phyloP scores from a whole-genome alignment of 64 coral and sea anemone genomes.

The Pocillopora damicornis region DNA sequence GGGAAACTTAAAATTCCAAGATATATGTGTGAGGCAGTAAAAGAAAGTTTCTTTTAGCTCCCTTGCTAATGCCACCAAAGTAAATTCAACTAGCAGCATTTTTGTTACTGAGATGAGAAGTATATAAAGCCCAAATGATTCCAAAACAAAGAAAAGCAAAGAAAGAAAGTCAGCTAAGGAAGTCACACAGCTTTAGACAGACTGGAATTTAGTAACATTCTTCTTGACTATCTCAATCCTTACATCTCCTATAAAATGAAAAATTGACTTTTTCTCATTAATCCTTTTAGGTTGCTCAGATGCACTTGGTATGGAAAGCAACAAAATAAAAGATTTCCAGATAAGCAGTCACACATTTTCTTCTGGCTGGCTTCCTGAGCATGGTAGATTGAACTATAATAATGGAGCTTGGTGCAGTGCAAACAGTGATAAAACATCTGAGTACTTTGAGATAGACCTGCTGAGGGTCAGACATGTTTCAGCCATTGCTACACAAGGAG shows the following conservation, averaged over 20 bases:
- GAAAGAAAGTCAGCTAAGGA: too few relatives aligned
- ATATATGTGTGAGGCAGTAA: too few relatives aligned
- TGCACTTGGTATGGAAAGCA: slow-evolving; percentile 58
- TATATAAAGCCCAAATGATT: too few relatives aligned
- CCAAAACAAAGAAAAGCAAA: too few relatives aligned
- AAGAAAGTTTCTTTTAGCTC: too few relatives aligned
- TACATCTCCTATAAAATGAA: background rate
- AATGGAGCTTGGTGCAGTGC: slow-evolving; percentile 60
- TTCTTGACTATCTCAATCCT: too few relatives aligned
- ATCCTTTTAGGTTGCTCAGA: slow-evolving; percentile 42
- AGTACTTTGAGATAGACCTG: slow-evolving; percentile 65
- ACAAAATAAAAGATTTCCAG: slow-evolving; percentile 36
- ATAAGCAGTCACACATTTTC: slow-evolving; percentile 15
- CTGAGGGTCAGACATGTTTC: slow-evolving; percentile 70
- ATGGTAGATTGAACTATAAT: slow-evolving; percentile 26
- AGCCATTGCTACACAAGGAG: slow-evolving; percentile 58
- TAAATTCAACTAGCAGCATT: too few relatives aligned
- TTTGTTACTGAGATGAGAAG: too few relatives aligned
- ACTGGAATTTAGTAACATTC: too few relatives aligned
- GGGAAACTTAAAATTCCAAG: too few relatives aligned
- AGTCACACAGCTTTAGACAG: too few relatives aligned
- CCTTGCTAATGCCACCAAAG: too few relatives aligned
- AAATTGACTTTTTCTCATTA: background rate
- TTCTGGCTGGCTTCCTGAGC: slow-evolving; percentile 24
- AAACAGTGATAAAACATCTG: background rate